Evolutionary conservation across 2,113 vertebrate genomes (phyloP).

Genomic region (Guaruba guarouba): DNA sequence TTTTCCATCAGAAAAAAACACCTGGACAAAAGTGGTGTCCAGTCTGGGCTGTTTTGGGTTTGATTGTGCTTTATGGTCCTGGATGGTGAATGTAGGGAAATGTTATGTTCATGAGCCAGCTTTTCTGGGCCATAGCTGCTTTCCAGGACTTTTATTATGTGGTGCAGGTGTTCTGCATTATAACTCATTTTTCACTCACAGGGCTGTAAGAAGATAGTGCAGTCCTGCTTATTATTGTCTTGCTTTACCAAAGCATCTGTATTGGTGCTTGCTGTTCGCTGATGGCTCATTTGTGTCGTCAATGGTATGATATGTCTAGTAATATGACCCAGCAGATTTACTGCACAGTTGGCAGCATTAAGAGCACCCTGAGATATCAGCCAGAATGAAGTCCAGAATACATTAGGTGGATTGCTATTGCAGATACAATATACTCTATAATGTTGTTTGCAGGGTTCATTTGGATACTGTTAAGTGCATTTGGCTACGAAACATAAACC

Average conservation of each 20-base stretch:
- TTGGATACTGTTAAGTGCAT: slow-evolving; percentile 47
- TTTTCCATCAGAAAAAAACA: not conserved
- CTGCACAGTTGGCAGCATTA: slow-evolving; percentile 65
- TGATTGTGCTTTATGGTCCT: not conserved
- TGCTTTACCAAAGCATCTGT: slow-evolving; percentile 57
- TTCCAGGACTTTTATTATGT: slow-evolving; percentile 66
- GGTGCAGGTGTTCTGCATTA: slow-evolving; percentile 71
- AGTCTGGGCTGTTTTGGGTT: not conserved
- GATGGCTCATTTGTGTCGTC: slow-evolving; percentile 67
- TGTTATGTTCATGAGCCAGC: slow-evolving; percentile 19
- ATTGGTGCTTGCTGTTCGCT: slow-evolving; percentile 43
- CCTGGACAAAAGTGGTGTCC: not conserved
- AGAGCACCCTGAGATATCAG: slow-evolving; percentile 55
- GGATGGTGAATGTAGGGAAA: not conserved
- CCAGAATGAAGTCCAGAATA: slow-evolving; percentile 47
- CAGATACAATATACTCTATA: slow-evolving; percentile 6
- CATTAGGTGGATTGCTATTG: slow-evolving; percentile 50
- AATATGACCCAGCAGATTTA: slow-evolving; percentile 70
- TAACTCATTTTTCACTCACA: slow-evolving; percentile 64
- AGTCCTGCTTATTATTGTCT: slow-evolving; percentile 37
- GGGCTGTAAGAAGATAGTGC: slow-evolving; percentile 65
- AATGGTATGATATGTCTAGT: slow-evolving; percentile 69
- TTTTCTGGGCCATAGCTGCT: slow-evolving; percentile 66
- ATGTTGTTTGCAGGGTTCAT: not conserved
- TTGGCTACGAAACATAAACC: slow-evolving; percentile 60